phyloP scores from a whole-genome alignment of 2,888 invertebrate genomes.

The Xestobium rufovillosum region DNA sequence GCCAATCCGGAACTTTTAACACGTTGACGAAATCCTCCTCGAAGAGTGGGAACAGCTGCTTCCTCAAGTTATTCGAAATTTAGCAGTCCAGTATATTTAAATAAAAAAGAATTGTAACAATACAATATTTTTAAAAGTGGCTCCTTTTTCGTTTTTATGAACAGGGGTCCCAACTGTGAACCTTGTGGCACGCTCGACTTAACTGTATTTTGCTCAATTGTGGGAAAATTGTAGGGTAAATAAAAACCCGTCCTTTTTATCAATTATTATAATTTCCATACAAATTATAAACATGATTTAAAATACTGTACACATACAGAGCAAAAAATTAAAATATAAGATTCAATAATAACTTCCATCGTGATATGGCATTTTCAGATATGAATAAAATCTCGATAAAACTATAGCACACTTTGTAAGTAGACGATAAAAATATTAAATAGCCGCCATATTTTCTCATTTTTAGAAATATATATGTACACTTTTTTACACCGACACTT shows the following conservation, averaged over 20 bases:
- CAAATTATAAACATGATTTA: slow-evolving; percentile 77
- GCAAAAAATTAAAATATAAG: slow-evolving; percentile 37
- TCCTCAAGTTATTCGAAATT: too few relatives aligned
- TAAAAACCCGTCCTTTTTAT: slow-evolving; percentile 26
- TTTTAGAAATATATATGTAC: slow-evolving; percentile 38
- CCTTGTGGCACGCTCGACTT: too few relatives aligned
- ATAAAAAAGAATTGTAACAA: too few relatives aligned
- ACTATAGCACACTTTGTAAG: slow-evolving; percentile 38
- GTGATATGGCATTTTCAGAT: slow-evolving; percentile 45
- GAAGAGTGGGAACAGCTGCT: too few relatives aligned
- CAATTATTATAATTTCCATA: slow-evolving; percentile 64
- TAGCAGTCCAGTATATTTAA: too few relatives aligned
- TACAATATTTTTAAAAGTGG: too few relatives aligned
- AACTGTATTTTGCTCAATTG: too few relatives aligned
- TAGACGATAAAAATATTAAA: slow-evolving; percentile 39
- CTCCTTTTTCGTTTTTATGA: too few relatives aligned
- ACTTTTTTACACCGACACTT: slow-evolving; percentile 38
- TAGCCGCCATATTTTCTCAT: slow-evolving; percentile 40
- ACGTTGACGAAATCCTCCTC: too few relatives aligned
- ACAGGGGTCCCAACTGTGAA: too few relatives aligned
- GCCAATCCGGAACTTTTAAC: too few relatives aligned
- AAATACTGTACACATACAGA: slow-evolving; percentile 68
- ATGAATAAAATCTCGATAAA: slow-evolving; percentile 40
- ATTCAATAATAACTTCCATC: slow-evolving; percentile 36
- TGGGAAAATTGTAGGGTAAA: too few relatives aligned